Evolutionary conservation across 2,888 invertebrate species (phyloP).

Genomic region (Agonopterix subpropinquella): DNA sequence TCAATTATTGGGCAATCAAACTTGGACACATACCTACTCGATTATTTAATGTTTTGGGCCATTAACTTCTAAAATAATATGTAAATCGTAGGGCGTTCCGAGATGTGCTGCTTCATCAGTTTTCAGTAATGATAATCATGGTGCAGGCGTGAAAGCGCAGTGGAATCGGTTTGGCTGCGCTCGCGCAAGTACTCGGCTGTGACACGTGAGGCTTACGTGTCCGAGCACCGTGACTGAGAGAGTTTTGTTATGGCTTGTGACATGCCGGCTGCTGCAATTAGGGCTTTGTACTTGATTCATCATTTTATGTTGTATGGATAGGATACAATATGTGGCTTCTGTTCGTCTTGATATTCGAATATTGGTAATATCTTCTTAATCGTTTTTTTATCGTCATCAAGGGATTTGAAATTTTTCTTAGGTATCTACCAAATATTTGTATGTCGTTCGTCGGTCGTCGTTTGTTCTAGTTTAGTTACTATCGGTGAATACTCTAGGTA

Average conservation of each 20-base stretch:
- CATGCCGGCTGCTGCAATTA: background rate
- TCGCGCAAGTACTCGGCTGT: conserved; percentile 36
- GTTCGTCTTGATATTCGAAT: too few species aligned
- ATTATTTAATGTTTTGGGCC: conserved; percentile 11
- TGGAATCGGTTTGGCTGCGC: conserved; percentile 5
- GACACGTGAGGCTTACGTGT: conserved; percentile 42
- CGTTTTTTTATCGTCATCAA: too few species aligned
- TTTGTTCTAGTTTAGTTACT: too few species aligned
- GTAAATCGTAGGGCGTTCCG: conserved; percentile 14
- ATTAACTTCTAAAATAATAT: conserved; percentile 13
- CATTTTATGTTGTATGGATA: background rate
- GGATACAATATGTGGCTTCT: too few species aligned
- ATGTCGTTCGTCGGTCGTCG: too few species aligned
- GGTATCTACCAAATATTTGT: too few species aligned
- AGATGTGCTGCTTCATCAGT: conserved; percentile 23
- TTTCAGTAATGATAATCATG: conserved; percentile 16
- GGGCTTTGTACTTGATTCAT: background rate
- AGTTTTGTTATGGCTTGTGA: conserved; percentile 29
- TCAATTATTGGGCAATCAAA: too few species aligned
- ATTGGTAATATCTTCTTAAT: too few species aligned
- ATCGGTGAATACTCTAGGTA: too few species aligned
- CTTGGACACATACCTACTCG: background rate
- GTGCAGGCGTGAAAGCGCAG: conserved; percentile 17
- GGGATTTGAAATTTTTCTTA: too few species aligned
- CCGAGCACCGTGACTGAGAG: conserved; percentile 47